phyloP scores from a whole-genome alignment of 2,113 vertebrate species.

The Perccottus glenii region DNA sequence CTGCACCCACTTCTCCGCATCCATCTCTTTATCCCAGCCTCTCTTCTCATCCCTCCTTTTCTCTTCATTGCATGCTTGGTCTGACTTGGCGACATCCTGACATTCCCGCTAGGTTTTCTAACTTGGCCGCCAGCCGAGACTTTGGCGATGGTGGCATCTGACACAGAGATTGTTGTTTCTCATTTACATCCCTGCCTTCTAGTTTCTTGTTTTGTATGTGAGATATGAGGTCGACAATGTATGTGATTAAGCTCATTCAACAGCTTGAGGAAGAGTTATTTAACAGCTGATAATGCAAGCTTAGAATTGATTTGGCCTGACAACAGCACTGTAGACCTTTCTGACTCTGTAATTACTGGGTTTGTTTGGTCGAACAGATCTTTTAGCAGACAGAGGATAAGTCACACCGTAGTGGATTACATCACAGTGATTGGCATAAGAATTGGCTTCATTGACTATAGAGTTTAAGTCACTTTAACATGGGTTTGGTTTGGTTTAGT shows the following conservation, averaged over 20 bases:
- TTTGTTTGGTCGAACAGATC: conserved; percentile 50
- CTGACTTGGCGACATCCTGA: conserved; percentile 55
- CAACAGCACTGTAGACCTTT: conserved; percentile 24
- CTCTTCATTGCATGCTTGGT: conserved; percentile 31
- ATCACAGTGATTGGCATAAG: too few species aligned
- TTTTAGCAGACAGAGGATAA: conserved; percentile 9
- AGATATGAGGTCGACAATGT: conserved; percentile 48
- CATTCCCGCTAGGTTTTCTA: conserved; percentile 43
- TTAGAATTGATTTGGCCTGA: conserved; percentile 32
- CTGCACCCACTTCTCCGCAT: conserved; percentile 80
- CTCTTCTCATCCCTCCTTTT: conserved; percentile 34
- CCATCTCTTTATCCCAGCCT: conserved; percentile 52
- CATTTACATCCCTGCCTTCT: conserved; percentile 49
- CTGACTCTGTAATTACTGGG: conserved; percentile 47
- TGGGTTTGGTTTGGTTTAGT: too few species aligned
- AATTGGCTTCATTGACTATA: too few species aligned
- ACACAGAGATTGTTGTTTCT: conserved; percentile 45
- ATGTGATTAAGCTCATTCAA: conserved; percentile 65
- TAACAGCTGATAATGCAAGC: conserved; percentile 53
- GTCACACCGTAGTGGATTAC: too few species aligned
- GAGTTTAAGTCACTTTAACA: too few species aligned
- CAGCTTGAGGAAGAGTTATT: conserved; percentile 47
- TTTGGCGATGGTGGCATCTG: conserved; percentile 37
- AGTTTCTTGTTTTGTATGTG: conserved; percentile 35
- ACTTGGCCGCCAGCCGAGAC: conserved; percentile 50